Percentiles rank a stretch among this genome's conserved stretches.
Evolutionary conservation across 2,888 invertebrate genomes (phyloP).

Genomic region (Ornithoptera alexandrae): DNA sequence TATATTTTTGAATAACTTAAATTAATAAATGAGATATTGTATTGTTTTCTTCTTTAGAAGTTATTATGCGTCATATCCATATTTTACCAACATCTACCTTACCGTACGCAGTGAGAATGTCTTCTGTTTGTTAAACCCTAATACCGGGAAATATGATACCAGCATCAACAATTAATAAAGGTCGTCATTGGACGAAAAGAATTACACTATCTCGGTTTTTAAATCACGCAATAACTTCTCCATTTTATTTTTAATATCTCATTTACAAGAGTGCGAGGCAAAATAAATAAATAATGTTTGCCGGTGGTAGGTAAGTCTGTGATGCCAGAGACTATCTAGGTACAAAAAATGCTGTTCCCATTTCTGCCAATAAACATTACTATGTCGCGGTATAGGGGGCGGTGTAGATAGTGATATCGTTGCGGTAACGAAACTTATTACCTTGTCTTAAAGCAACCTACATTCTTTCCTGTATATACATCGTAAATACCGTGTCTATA

Average conservation of each 20-base stretch:
- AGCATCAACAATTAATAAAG: constrained; percentile 51
- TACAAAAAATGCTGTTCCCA: no score
- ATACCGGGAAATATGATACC: constrained; percentile 57
- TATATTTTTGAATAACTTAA: no score
- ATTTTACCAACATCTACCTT: constrained; percentile 36
- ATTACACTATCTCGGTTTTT: constrained; percentile 26
- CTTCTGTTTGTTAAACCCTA: constrained; percentile 43
- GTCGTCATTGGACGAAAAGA: constrained; percentile 29
- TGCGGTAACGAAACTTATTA: no score
- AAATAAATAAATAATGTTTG: constrained; percentile 2
- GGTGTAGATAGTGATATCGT: no score
- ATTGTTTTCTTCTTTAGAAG: background rate
- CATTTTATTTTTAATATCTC: constrained; percentile 30
- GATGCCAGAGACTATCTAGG: no score
- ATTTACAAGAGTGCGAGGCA: constrained; percentile 9
- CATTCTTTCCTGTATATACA: no score
- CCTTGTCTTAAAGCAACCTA: no score
- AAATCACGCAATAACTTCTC: constrained; percentile 24
- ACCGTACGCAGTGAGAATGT: constrained; percentile 33
- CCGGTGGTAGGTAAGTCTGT: no score
- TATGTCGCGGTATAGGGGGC: no score
- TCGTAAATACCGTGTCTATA: no score
- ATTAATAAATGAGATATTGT: background rate
- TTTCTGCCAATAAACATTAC: no score
- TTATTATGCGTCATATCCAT: constrained; percentile 42